Conservation (phyloP, 2,113 vertebrate species). For the human region GRCh38 chr3:23964501-23965000, state of each 20-base stretch:
- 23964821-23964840: background rate
- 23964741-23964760: conserved; percentile 21
- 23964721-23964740: background rate
- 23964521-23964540: background rate
- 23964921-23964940: background rate
- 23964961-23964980: conserved; percentile 87
- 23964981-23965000: conserved; percentile 95
- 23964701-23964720: background rate
- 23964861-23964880: background rate
- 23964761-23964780: background rate
- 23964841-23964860: background rate
- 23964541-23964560: background rate
- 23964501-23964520: background rate
- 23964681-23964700: background rate
- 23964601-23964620: background rate
- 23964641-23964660: background rate
- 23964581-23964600: background rate
- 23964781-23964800: background rate
- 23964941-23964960: conserved; percentile 63
- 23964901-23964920: background rate
- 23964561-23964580: background rate
- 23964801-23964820: background rate
- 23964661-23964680: background rate
- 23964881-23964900: conserved; percentile 20
- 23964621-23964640: background rate